Evolutionary conservation across 2,888 invertebrate genomes (phyloP).

Genomic region (Sinelater perroti): DNA sequence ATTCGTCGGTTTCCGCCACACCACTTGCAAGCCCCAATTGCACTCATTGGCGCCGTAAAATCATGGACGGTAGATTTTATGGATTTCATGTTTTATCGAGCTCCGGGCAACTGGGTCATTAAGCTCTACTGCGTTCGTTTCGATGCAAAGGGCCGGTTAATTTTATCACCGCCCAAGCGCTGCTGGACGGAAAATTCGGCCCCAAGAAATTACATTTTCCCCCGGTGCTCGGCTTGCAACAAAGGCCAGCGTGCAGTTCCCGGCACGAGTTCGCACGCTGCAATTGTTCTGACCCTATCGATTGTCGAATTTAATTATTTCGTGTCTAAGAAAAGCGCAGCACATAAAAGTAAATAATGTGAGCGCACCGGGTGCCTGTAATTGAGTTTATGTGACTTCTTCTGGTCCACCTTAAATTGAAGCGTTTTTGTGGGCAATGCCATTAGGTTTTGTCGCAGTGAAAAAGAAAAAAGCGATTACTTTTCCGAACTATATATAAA

Average conservation of each 20-base stretch:
- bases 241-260: constrained; percentile 7
- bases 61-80: constrained; percentile 25
- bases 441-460: neutral
- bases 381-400: constrained; percentile 12
- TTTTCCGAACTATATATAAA: too few relatives aligned
- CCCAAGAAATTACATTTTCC: constrained; percentile 13
- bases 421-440: neutral
- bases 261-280: constrained; percentile 11
- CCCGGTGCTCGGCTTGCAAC: neutral
- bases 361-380: constrained; percentile 8
- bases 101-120: constrained; percentile 25
- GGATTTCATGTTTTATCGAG: constrained; percentile 30
- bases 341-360: constrained; percentile 26
- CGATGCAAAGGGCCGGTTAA: constrained; percentile 18
- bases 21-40: constrained; percentile 24
- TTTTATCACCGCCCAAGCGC: constrained; percentile 16
- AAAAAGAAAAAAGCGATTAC: too few relatives aligned
- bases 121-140: constrained; percentile 21
- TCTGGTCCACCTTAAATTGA: constrained; percentile 9
- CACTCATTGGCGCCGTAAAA: constrained; percentile 22
- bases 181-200: constrained; percentile 9
- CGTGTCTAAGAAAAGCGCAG: constrained; percentile 19
- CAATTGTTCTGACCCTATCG: constrained; percentile 19
- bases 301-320: constrained; percentile 28
- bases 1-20: constrained; percentile 13